These are phyloP conservation scores for Tiliqua scincoides DNA, from an alignment of 2,113 vertebrate genomes.

Conservation along the genomic window DNA sequence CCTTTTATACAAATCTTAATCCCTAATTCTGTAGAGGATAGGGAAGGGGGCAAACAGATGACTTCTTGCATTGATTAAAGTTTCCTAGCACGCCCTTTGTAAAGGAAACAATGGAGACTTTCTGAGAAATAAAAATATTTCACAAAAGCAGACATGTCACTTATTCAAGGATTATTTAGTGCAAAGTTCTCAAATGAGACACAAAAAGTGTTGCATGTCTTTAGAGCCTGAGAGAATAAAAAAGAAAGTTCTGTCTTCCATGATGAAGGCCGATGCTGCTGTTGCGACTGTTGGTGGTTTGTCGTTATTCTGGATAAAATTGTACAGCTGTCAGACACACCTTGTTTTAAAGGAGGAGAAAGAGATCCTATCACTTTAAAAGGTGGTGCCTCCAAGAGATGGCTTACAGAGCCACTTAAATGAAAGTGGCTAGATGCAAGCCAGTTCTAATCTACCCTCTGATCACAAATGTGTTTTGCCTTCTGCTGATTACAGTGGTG, in stretches of 20 bases:
- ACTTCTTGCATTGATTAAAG: conserved; percentile 70
- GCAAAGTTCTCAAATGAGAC: conserved; percentile 56
- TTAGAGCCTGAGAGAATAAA: conserved; percentile 41
- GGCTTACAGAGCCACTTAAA: conserved; percentile 56
- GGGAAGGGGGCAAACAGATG: conserved; percentile 51
- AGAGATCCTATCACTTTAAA: conserved; percentile 41
- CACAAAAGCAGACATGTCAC: conserved; percentile 69
- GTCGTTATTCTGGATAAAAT: conserved; percentile 18
- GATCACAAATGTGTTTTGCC: conserved; percentile 68
- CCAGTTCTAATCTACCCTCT: conserved; percentile 55
- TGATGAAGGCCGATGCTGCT: background rate
- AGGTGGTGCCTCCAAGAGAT: background rate
- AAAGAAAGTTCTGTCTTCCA: conserved; percentile 18
- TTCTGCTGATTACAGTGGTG: conserved; percentile 64
- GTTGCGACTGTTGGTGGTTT: background rate
- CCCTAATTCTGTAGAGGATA: conserved; percentile 60
- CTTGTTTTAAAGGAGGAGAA: conserved; percentile 4
- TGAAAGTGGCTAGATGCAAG: conserved; percentile 51
- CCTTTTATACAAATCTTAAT: conserved; percentile 65
- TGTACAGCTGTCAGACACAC: conserved; percentile 10
- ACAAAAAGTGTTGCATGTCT: conserved; percentile 52
- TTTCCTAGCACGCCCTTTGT: conserved; percentile 72
- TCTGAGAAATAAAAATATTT: conserved; percentile 73
- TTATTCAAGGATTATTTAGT: conserved; percentile 68
- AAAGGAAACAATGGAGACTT: conserved; percentile 64